phyloP scores from a whole-genome alignment of 2,797 vertebrate genomes.

The Melanogrammus aeglefinus region DNA sequence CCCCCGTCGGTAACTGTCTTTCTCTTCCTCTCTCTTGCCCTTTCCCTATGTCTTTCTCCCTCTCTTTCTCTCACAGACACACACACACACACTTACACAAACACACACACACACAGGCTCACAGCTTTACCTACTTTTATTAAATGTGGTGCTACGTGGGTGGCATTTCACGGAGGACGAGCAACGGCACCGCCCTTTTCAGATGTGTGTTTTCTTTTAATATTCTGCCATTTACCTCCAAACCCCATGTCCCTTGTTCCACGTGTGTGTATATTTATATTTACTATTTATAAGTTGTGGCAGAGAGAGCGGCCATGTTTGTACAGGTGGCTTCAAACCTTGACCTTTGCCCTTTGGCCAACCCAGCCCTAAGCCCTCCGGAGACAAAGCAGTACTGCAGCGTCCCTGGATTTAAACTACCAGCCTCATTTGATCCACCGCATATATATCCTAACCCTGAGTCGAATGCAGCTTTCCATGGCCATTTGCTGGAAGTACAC shows the following conservation, averaged over 20 bases:
- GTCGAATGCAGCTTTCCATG: neutral
- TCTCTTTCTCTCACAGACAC: neutral
- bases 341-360: conserved; percentile 46
- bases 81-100: neutral
- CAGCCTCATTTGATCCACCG: neutral
- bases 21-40: neutral
- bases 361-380: conserved; percentile 28
- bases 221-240: neutral
- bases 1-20: neutral
- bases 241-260: conserved; percentile 4
- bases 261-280: conserved; percentile 28
- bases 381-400: conserved; percentile 27
- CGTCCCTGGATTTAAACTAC: conserved; percentile 12
- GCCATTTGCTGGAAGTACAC: neutral
- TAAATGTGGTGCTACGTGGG: neutral
- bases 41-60: neutral
- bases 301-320: conserved; percentile 41
- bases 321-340: conserved; percentile 46
- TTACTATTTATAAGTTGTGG: conserved; percentile 28
- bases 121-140: neutral
- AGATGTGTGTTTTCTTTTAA: neutral
- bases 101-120: neutral
- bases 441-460: neutral
- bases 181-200: neutral
- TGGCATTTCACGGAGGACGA: neutral